These are phyloP conservation scores for Baccha elongata DNA, from an alignment of 2,888 invertebrate species.

Conservation along the genomic window DNA sequence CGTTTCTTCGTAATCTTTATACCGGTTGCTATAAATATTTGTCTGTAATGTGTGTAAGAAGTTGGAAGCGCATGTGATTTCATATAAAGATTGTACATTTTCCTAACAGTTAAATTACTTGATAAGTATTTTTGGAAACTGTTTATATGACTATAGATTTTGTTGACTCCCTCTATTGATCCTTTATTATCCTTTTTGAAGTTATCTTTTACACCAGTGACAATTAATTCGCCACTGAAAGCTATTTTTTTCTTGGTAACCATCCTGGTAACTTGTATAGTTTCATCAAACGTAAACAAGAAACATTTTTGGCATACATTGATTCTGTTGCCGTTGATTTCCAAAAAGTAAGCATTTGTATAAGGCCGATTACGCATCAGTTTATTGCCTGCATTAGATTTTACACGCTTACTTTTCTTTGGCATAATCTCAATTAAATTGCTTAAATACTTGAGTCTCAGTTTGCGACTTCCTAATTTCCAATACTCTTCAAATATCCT, in stretches of 20 bases:
- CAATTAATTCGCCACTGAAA: too few relatives aligned
- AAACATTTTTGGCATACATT: slow-evolving; percentile 27
- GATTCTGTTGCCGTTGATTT: neutral
- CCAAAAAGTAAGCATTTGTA: slow-evolving; percentile 1
- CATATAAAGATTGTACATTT: slow-evolving; percentile 40
- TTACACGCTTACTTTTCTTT: slow-evolving; percentile 5
- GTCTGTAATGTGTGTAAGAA: slow-evolving; percentile 37
- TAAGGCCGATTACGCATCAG: slow-evolving; percentile 12
- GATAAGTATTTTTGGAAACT: slow-evolving; percentile 40
- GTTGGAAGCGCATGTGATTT: slow-evolving; percentile 24
- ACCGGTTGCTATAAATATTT: slow-evolving; percentile 28
- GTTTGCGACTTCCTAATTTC: slow-evolving; percentile 4
- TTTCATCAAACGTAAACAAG: slow-evolving; percentile 7
- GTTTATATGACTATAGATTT: slow-evolving; percentile 15
- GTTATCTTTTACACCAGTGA: too few relatives aligned
- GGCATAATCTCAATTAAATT: slow-evolving; percentile 2
- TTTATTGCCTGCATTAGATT: neutral
- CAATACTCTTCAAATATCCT: neutral
- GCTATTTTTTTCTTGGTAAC: neutral
- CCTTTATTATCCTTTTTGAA: too few relatives aligned
- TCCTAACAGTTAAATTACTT: slow-evolving; percentile 25
- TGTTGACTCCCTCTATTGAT: too few relatives aligned
- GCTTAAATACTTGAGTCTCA: neutral
- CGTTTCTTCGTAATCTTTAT: slow-evolving; percentile 33
- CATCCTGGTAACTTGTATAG: slow-evolving; percentile 4